These are phyloP conservation scores for Tachina fera DNA, from an alignment of 2,888 invertebrate genomes.

Conservation along the genomic window DNA sequence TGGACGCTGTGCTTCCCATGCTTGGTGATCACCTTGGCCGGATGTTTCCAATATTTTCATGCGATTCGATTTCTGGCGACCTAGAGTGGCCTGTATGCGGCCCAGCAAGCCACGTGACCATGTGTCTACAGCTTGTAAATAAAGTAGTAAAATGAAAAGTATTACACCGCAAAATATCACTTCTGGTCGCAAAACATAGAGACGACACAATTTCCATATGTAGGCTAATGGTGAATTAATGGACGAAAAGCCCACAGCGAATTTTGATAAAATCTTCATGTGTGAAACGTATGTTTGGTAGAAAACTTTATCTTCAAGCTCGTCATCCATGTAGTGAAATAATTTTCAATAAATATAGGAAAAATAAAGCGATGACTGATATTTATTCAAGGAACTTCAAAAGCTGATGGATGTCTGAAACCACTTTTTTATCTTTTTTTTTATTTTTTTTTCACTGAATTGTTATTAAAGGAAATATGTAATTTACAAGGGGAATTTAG, in stretches of 20 bases:
- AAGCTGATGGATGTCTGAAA: background rate
- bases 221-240: constrained; percentile 90
- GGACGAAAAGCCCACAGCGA: constrained; percentile 89
- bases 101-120: constrained; percentile 91
- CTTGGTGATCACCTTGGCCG: constrained; percentile 83
- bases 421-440: background rate
- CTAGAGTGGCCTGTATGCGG: constrained; percentile 80
- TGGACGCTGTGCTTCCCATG: constrained; percentile 91
- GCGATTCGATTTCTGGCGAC: constrained; percentile 78
- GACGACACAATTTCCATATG: constrained; percentile 90
- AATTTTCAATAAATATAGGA: constrained; percentile 40
- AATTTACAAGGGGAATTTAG: background rate
- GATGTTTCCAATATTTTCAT: constrained; percentile 75
- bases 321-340: constrained; percentile 91
- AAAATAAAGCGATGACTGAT: constrained; percentile 29
- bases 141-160: constrained; percentile 89
- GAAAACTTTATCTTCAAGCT: constrained; percentile 93
- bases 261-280: constrained; percentile 92
- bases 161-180: constrained; percentile 89
- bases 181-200: constrained; percentile 92
- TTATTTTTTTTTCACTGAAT: background rate
- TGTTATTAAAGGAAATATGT: constrained; percentile 1
- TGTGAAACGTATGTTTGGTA: constrained; percentile 94
- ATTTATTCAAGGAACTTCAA: constrained; percentile 18
- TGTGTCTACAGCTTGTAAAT: constrained; percentile 92